Conservation (phyloP, 2,797 vertebrate species). For the Notamacropus eugenii region DNA sequence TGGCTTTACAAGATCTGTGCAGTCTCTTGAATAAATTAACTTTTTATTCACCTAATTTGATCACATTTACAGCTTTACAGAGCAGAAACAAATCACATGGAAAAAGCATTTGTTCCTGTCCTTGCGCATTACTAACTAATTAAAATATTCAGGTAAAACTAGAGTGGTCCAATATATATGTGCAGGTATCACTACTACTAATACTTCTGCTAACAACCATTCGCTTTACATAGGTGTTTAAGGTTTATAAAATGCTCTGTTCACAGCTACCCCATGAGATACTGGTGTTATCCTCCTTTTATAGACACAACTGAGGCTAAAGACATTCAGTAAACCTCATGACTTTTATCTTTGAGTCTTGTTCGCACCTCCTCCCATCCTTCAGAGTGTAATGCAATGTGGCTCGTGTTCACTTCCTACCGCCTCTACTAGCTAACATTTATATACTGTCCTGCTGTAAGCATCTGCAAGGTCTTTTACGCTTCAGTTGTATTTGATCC, state of each 20-base stretch:
- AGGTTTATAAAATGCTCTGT: background rate
- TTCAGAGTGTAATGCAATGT: background rate
- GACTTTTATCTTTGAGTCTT: background rate
- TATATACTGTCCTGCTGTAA: background rate
- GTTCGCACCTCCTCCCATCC: background rate
- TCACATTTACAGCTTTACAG: background rate
- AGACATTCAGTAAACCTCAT: background rate
- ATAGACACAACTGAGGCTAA: background rate
- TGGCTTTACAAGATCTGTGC: slow-evolving; percentile 3
- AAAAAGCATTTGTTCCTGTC: background rate
- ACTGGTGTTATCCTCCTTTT: background rate
- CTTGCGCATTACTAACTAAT: background rate
- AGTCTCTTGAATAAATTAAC: slow-evolving; percentile 37
- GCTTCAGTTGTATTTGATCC: background rate
- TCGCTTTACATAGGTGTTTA: background rate
- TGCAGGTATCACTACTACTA: background rate
- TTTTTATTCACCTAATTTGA: slow-evolving; percentile 18
- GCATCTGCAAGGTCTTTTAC: background rate
- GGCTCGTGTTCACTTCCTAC: background rate
- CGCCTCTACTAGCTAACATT: background rate
- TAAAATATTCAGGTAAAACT: background rate
- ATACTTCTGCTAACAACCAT: background rate
- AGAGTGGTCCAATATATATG: slow-evolving; percentile 11
- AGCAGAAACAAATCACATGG: background rate
- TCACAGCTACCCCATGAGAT: background rate